phyloP scores from a whole-genome alignment of 2,797 vertebrate genomes.

The Hydrocynus forskahlii region DNA sequence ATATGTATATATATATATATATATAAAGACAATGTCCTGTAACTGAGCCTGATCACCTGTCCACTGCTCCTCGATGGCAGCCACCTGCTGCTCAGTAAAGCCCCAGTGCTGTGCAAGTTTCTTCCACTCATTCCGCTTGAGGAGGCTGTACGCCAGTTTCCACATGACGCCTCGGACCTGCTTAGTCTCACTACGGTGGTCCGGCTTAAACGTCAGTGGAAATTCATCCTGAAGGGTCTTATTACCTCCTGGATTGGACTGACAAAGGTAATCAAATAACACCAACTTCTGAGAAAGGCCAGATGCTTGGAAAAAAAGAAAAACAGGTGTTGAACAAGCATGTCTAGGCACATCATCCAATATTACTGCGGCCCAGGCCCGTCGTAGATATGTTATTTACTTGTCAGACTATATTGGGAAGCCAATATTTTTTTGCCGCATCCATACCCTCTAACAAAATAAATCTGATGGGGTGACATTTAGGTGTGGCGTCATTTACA shows the following conservation, averaged over 20 bases:
- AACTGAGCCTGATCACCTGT: constrained; percentile 78
- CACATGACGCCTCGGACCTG: constrained; percentile 80
- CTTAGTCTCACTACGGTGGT: constrained; percentile 84
- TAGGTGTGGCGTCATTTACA: constrained; percentile 33
- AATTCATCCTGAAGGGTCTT: constrained; percentile 67
- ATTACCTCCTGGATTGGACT: constrained; percentile 72
- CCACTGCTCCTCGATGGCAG: constrained; percentile 88
- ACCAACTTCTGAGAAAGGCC: constrained; percentile 71
- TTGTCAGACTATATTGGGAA: constrained; percentile 26
- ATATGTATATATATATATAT: too few relatives aligned
- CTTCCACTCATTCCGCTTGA: constrained; percentile 87
- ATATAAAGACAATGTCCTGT: too few relatives aligned
- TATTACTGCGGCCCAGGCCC: constrained; percentile 15
- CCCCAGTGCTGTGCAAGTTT: constrained; percentile 82
- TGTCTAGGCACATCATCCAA: constrained; percentile 24
- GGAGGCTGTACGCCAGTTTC: constrained; percentile 82
- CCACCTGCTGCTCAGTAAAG: constrained; percentile 84
- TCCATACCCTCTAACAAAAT: constrained; percentile 27
- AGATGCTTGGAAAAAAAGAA: constrained; percentile 54
- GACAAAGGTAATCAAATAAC: constrained; percentile 79
- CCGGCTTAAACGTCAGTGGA: constrained; percentile 87
- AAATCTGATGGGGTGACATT: constrained; percentile 49
- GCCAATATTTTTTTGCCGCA: constrained; percentile 28
- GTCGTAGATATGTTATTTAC: constrained; percentile 26
- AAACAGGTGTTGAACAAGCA: constrained; percentile 40